A percentile compares a stretch with the other conserved stretches of the same genome.
These are phyloP conservation scores for Diloba caeruleocephala DNA, from an alignment of 2,888 invertebrate species.

Conservation along the genomic window DNA sequence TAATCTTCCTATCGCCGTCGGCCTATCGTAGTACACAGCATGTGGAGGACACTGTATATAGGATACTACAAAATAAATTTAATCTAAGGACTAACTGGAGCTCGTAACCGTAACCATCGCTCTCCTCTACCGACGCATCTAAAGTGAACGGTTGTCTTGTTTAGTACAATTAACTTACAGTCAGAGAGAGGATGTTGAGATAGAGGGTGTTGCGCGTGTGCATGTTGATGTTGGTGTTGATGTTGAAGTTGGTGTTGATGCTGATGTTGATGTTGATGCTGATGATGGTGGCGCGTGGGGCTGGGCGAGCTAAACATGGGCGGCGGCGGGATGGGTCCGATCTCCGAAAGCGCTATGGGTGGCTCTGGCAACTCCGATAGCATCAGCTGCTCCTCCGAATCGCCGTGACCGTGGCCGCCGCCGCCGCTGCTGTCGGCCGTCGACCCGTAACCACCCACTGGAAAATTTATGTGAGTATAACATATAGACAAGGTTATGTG, in stretches of 20 bases:
- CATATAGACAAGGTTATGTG: neutral
- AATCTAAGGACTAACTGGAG: no score
- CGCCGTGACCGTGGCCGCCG: conserved; percentile 48
- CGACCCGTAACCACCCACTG: conserved; percentile 89
- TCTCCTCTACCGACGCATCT: no score
- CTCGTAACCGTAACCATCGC: no score
- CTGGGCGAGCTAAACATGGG: conserved; percentile 98
- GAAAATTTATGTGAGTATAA: conserved; percentile 52
- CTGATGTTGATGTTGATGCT: conserved; percentile 60
- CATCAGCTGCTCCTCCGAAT: conserved; percentile 89
- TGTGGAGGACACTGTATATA: no score
- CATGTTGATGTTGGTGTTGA: conserved; percentile 67
- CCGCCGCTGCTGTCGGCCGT: conserved; percentile 68
- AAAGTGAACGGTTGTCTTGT: no score
- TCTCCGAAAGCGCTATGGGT: conserved; percentile 97
- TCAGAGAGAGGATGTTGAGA: conserved; percentile 76
- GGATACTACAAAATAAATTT: no score
- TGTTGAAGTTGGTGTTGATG: conserved; percentile 65
- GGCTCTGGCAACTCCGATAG: conserved; percentile 97
- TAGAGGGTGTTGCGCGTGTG: conserved; percentile 71
- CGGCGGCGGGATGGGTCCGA: conserved; percentile 97
- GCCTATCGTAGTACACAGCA: no score
- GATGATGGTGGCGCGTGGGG: conserved; percentile 87
- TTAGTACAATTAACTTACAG: conserved; percentile 67
- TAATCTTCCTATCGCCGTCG: no score